A percentile compares a stretch with the other conserved stretches of the same genome.
These are phyloP conservation scores for Rhynchotus rufescens DNA, from an alignment of 2,797 vertebrate species.

Conservation along the genomic window DNA sequence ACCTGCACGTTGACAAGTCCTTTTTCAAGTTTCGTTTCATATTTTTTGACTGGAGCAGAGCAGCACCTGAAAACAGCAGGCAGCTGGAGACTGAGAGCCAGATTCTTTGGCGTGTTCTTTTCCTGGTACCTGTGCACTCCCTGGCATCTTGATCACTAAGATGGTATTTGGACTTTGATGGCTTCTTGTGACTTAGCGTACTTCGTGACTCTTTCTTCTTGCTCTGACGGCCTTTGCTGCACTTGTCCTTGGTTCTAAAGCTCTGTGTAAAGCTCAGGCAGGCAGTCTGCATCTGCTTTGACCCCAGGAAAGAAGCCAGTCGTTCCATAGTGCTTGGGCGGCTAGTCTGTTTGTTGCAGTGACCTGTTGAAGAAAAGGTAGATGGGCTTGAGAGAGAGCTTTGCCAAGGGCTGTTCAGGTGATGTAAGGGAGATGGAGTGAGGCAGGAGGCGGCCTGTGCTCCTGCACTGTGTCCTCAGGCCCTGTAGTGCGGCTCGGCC, in stretches of 20 bases:
- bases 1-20: background rate
- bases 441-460: background rate
- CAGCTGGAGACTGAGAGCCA: too few species aligned
- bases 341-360: background rate
- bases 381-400: background rate
- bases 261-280: background rate
- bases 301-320: background rate
- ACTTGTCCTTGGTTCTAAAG: background rate
- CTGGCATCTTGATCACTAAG: background rate
- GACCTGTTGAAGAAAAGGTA: background rate
- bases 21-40: background rate
- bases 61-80: background rate
- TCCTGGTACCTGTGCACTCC: background rate
- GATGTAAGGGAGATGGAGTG: background rate
- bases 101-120: background rate
- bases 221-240: background rate
- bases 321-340: too few species aligned
- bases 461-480: background rate
- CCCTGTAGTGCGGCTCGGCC: background rate
- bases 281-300: background rate
- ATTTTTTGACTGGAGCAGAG: background rate
- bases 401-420: background rate
- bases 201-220: background rate
- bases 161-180: background rate
- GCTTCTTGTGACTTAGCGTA: background rate